Evolutionary conservation across 1,140 invertebrate genomes (phyloP).

Genomic region (Ylistrum balloti): DNA sequence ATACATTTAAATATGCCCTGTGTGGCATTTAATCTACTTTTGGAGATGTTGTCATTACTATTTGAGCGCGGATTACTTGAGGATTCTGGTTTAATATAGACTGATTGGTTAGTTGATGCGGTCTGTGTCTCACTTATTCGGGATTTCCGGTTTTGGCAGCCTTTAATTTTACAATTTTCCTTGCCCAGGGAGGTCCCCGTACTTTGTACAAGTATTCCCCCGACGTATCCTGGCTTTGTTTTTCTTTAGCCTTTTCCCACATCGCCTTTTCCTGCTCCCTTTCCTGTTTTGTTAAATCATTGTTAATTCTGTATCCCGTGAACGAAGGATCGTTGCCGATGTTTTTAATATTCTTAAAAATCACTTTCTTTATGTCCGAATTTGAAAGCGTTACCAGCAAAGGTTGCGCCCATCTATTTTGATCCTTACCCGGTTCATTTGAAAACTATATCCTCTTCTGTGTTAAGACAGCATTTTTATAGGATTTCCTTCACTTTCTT

Average conservation of each 20-base stretch:
- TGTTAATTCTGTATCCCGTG: background rate
- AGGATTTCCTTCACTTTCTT: background rate
- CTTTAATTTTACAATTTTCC: background rate
- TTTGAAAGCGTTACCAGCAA: no score
- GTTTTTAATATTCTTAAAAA: no score
- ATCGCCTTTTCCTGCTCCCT: slow-evolving; percentile 42
- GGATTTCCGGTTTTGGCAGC: background rate
- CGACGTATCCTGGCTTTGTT: background rate
- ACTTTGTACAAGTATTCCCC: slow-evolving; percentile 43
- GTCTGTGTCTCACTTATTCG: background rate
- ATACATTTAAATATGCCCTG: no score
- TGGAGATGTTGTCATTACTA: no score
- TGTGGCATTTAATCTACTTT: no score
- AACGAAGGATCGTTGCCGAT: background rate
- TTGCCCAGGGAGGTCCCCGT: slow-evolving; percentile 45
- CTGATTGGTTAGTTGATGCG: no score
- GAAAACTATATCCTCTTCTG: background rate
- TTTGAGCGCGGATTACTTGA: no score
- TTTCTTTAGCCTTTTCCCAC: slow-evolving; percentile 42
- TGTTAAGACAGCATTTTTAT: background rate
- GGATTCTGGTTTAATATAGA: no score
- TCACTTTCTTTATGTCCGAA: no score
- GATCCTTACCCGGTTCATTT: background rate
- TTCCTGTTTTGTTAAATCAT: slow-evolving; percentile 43
- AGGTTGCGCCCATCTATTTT: background rate